These are phyloP conservation scores for Allygus modestus DNA, from an alignment of 2,888 invertebrate genomes.

Conservation along the genomic window DNA sequence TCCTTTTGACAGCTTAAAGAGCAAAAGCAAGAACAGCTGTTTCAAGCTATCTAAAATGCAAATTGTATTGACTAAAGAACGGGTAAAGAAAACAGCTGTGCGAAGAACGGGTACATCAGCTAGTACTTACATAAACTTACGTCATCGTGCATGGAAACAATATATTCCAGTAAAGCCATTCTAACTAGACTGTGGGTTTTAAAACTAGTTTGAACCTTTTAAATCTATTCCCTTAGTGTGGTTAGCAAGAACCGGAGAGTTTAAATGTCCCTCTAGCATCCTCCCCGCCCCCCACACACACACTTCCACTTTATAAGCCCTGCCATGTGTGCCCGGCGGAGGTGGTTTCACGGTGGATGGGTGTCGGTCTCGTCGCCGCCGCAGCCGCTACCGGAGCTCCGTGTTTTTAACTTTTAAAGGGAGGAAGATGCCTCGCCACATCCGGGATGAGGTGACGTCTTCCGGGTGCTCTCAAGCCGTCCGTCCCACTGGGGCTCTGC, in stretches of 20 bases:
- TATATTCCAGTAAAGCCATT: too few relatives aligned
- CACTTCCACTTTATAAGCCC: too few relatives aligned
- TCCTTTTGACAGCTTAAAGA: too few relatives aligned
- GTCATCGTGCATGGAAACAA: too few relatives aligned
- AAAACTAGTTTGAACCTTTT: not conserved
- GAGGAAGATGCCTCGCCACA: not conserved
- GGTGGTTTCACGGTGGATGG: conserved; percentile 5
- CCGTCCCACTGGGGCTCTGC: not conserved
- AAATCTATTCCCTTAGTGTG: not conserved
- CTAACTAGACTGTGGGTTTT: too few relatives aligned
- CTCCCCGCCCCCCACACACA: not conserved
- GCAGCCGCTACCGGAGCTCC: conserved; percentile 6
- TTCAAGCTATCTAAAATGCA: too few relatives aligned
- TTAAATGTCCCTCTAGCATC: not conserved
- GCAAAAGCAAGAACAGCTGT: too few relatives aligned
- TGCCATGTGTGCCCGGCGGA: not conserved
- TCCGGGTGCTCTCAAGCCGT: not conserved
- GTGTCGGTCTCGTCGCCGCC: not conserved
- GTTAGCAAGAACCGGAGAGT: not conserved
- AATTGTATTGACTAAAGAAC: too few relatives aligned
- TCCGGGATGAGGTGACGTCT: not conserved
- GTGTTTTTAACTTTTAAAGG: conserved; percentile 31
- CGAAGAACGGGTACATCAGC: too few relatives aligned
- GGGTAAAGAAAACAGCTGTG: too few relatives aligned
- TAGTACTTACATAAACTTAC: too few relatives aligned